Evolutionary conservation across 2,797 vertebrate genomes (phyloP).

Genomic region (Acomys russatus): DNA sequence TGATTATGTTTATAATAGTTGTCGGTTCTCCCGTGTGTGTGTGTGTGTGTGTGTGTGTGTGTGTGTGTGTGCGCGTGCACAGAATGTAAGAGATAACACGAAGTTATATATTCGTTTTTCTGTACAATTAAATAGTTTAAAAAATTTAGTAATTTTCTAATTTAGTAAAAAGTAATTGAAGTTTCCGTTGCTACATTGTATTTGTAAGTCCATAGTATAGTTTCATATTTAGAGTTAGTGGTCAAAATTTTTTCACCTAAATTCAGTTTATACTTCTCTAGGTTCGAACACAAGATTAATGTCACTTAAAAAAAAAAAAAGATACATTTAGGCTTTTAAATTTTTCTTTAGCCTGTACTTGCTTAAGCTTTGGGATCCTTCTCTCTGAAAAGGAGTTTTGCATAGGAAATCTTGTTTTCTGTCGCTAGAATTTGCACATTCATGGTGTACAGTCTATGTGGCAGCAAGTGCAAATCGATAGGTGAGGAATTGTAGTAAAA

Average conservation of each 20-base stretch:
- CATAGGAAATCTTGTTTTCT: neutral
- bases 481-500: slow-evolving; percentile 10
- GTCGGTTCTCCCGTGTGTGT: neutral
- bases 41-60: too few relatives aligned
- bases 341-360: neutral
- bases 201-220: neutral
- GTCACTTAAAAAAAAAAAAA: too few relatives aligned
- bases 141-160: neutral
- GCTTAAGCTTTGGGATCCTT: neutral
- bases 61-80: too few relatives aligned
- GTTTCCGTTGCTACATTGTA: slow-evolving; percentile 18
- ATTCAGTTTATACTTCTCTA: neutral
- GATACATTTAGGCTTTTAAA: neutral
- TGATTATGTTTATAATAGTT: neutral
- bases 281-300: neutral
- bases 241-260: neutral
- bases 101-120: neutral
- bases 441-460: neutral
- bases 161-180: neutral
- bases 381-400: neutral
- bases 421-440: slow-evolving; percentile 9
- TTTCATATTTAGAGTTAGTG: neutral
- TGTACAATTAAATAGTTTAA: neutral
- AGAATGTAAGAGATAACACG: neutral
- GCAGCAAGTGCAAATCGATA: neutral